Evolutionary conservation across 2,113 vertebrate genomes (phyloP), one percentile per base, ranked within the genome.

Genomic region (Origma solitaria): DNA sequence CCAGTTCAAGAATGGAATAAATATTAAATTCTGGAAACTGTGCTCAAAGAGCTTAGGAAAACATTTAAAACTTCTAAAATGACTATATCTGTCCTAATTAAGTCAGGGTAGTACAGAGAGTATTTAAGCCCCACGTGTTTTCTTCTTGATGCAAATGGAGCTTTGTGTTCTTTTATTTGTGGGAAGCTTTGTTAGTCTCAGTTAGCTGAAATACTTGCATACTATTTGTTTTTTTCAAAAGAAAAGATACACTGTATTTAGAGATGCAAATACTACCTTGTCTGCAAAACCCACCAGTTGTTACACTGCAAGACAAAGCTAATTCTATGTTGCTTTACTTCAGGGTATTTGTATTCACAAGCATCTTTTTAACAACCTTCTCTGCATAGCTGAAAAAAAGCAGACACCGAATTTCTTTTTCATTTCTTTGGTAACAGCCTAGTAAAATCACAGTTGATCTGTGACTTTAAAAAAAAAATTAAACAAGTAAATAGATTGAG

Each of bases 191-290:
- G 92, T 93, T 95, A 86, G 79, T 40, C 56, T 83, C 82, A 62
- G 76, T 76, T 92, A 96, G 76, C 82, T 90, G 85, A 90, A 96
- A 94, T 94, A 90, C 82, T 97, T 96, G 94, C 88, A 96, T 96
- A 78, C 3, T 24, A 92, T 94, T 96, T 83, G 44, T 1, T 91
- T 91, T 80, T 77, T 70, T 61, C 76, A 73, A 82, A 95, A 93
- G 76, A 96, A 94, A 93, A 81, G 81, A 94, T 92, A 88, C 90
- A 60, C 66, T 95, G 70, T 93, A 91, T 93, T 94, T 92, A 94
- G 83, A 94, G 81, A 96, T 89, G 94, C 86, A 96, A 95, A 96
- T 92, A 28, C 57, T 89, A 92, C 93, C 92, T 97, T 88, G 66
- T 84, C 78, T 94, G 88, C 82, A 91, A 85, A 95, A 92, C 11